phyloP scores from a whole-genome alignment of 2,113 vertebrate species.

The zebrafish (Danio rerio) region GRCz12tu NC_133193.1:18400501-18401000 shows the following conservation, averaged over 20 bases:
- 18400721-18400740: neutral
- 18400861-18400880: conserved; percentile 97
- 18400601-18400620: conserved; percentile 93
- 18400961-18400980: no score
- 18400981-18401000: no score
- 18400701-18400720: conserved; percentile 93
- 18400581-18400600: conserved; percentile 85
- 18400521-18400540: neutral
- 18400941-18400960: conserved; percentile 32
- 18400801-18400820: neutral
- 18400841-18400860: conserved; percentile 46
- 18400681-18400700: conserved; percentile 89
- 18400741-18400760: neutral
- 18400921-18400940: conserved; percentile 86
- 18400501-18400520: neutral
- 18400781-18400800: neutral
- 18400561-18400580: conserved; percentile 80
- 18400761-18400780: neutral
- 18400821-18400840: neutral
- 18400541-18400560: neutral
- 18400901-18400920: conserved; percentile 90
- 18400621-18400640: conserved; percentile 96
- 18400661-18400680: conserved; percentile 76
- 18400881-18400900: conserved; percentile 90
- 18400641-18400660: conserved; percentile 82